These are phyloP conservation scores for Malacosoma neustria DNA, from an alignment of 2,888 invertebrate genomes.

Conservation along the genomic window DNA sequence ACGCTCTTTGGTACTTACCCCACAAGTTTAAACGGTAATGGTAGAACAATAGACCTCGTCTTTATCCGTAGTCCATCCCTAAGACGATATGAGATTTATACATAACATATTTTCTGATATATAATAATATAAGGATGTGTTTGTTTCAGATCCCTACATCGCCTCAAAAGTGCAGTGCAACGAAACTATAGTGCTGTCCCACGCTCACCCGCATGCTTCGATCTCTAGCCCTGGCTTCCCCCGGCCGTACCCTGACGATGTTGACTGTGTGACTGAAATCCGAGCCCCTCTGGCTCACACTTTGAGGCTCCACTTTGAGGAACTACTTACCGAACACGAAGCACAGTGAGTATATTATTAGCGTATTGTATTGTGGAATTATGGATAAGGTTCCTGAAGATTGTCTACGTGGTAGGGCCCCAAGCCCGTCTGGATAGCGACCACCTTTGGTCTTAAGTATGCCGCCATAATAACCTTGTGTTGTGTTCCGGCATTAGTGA, in stretches of 20 bases:
- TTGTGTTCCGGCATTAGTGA: too few relatives aligned
- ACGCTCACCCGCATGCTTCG: constrained; percentile 78
- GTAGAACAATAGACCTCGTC: too few relatives aligned
- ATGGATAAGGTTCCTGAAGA: too few relatives aligned
- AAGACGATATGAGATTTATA: too few relatives aligned
- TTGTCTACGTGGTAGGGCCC: too few relatives aligned
- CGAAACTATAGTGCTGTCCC: constrained; percentile 78
- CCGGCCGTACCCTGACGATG: constrained; percentile 83
- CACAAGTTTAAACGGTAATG: too few relatives aligned
- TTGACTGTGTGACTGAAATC: constrained; percentile 82
- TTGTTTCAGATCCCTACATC: constrained; percentile 55
- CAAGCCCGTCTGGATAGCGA: too few relatives aligned
- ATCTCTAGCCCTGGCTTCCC: constrained; percentile 90
- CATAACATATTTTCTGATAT: background rate
- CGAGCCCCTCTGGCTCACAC: constrained; percentile 80
- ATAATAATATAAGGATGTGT: background rate
- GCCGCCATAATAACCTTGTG: too few relatives aligned
- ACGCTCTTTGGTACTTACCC: too few relatives aligned
- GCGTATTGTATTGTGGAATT: too few relatives aligned
- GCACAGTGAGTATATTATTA: constrained; percentile 76
- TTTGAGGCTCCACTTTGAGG: constrained; percentile 84
- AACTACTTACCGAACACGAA: constrained; percentile 84
- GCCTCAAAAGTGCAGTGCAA: constrained; percentile 75
- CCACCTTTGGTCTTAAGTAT: too few relatives aligned
- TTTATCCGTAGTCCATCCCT: too few relatives aligned